Conservation (phyloP, 2,888 invertebrate species). For the Lysandra bellargus region DNA sequence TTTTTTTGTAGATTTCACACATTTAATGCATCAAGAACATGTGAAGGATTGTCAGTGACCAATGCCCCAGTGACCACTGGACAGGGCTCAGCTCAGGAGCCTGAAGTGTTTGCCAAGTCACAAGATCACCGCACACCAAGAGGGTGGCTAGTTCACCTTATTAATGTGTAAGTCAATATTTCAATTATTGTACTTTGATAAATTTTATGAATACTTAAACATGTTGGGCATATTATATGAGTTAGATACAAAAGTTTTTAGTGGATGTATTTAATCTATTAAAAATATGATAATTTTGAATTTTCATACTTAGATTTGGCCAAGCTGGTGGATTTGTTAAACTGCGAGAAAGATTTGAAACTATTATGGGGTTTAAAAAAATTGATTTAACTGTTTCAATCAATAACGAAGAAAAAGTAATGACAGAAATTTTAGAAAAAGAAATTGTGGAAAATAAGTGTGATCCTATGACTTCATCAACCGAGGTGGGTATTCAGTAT, state of each 20-base stretch:
- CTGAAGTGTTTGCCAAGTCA: conserved; percentile 84
- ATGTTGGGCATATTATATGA: too few relatives aligned
- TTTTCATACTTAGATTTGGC: conserved; percentile 84
- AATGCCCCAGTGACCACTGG: conserved; percentile 71
- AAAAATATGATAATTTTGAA: neutral
- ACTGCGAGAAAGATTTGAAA: conserved; percentile 90
- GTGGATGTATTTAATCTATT: too few relatives aligned
- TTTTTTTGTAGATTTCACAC: conserved; percentile 86
- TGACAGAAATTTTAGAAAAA: conserved; percentile 66
- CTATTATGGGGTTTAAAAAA: conserved; percentile 82
- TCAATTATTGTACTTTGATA: too few relatives aligned
- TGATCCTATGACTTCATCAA: conserved; percentile 51
- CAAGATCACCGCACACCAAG: conserved; percentile 91
- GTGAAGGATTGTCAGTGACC: conserved; percentile 79
- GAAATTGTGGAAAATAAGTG: conserved; percentile 62
- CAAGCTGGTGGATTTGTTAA: conserved; percentile 93
- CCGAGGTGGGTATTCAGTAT: conserved; percentile 51
- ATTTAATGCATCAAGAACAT: conserved; percentile 88
- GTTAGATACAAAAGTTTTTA: too few relatives aligned
- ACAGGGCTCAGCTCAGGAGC: conserved; percentile 67
- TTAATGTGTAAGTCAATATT: conserved; percentile 84
- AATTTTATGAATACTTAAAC: too few relatives aligned
- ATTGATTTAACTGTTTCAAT: conserved; percentile 67
- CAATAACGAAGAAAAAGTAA: conserved; percentile 67
- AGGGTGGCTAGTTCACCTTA: conserved; percentile 97